Conservation (phyloP, 2,797 vertebrate species). For the Phataginus tetradactyla region DNA sequence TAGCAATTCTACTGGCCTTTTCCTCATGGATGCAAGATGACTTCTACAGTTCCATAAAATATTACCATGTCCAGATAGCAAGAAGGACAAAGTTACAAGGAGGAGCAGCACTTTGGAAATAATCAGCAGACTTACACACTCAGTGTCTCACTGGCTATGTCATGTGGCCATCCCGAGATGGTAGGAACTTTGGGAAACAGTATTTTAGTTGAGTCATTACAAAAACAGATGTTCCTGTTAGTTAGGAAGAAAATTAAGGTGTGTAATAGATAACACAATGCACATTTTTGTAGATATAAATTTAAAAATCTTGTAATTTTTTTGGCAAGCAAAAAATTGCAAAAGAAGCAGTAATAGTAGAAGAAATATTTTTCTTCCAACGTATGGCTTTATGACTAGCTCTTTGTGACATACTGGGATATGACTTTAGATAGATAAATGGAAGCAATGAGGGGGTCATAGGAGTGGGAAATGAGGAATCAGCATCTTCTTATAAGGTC, state of each 20-base stretch:
- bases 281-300: neutral
- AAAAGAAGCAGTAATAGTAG: neutral
- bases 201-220: neutral
- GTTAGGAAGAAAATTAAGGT: neutral
- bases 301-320: neutral
- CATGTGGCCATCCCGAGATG: neutral
- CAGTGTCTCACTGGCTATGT: neutral
- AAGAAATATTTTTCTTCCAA: neutral
- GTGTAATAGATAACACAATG: neutral
- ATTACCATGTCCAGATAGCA: neutral
- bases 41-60: neutral
- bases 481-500: neutral
- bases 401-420: neutral
- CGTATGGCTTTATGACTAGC: neutral
- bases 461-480: neutral
- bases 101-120: neutral
- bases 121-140: neutral
- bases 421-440: neutral
- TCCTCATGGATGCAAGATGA: neutral
- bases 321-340: neutral
- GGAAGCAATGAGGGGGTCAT: neutral
- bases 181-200: neutral
- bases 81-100: neutral
- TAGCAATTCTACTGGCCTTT: neutral
- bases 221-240: constrained; percentile 20